Base-by-base conservation (phyloP, 2,888 invertebrate genomes). In the Phragmatobia fuliginosa region DNA sequence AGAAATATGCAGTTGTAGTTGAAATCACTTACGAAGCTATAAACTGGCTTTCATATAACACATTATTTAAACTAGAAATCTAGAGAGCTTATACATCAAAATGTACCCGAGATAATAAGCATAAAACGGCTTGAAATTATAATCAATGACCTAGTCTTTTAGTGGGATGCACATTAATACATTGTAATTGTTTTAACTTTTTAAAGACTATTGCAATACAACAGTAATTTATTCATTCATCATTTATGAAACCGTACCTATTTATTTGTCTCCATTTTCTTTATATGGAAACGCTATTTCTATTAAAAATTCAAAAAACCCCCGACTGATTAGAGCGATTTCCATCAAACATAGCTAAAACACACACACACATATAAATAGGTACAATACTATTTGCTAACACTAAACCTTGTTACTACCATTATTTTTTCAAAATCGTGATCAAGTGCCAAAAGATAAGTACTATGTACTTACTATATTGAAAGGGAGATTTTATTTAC, bases 1-100 rank as follows among this genome's bases (percentile, higher is more conserved):
- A 66, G 67, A 64, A 61, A 64, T 59, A 59, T 69, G 66, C 70
- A 73, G 38, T 58, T 79, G 68, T 81, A 62, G 62, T 70, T 62
- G 60, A 62, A 69, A 66, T 68, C 45, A 59, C 38, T 25, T 62
- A 21, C 25, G 14, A 16, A 52, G 33, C 33, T 56, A 58, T 62
- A 7, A 31, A 4, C 25, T 68, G 10, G 4, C 64, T 68, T 68
- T 59, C 59, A 32, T 36, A 25, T 36, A 28, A 41, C 8, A 58
- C 32, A 33, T 18, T 16, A 28, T 56, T 25, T 49, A 62, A 45
- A 31, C 31, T 68, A 59, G 41, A 58, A 68, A 62, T 14, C 36
- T 41, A 31, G 25, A 68, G 52, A 62, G 56, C 36, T n/a, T 28
- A 38, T 31, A 41, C 62, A 52, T 56, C 33, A 67, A 62, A 62